Evolutionary conservation across 2,113 vertebrate genomes (phyloP).

Genomic region (Grammomys dolichurus): DNA sequence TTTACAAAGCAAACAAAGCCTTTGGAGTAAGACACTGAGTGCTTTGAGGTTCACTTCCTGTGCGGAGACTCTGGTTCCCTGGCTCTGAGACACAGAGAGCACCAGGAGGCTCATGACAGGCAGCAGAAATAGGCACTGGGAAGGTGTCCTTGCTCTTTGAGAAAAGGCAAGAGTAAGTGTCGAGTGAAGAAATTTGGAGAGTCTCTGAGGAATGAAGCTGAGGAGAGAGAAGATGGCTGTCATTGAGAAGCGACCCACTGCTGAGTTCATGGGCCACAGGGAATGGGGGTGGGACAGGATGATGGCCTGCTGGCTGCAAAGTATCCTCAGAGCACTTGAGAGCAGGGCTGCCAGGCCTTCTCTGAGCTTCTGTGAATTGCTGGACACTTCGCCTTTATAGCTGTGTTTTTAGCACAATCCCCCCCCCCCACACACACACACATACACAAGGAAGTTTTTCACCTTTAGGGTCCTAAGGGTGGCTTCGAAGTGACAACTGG

Average conservation of each 20-base stretch:
- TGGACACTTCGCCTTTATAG: neutral
- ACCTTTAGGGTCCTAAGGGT: neutral
- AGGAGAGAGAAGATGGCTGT: neutral
- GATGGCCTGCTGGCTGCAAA: neutral
- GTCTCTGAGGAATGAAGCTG: neutral
- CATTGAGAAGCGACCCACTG: neutral
- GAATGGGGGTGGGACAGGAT: neutral
- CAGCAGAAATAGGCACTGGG: neutral
- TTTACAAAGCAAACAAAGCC: constrained; percentile 28
- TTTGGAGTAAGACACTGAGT: neutral
- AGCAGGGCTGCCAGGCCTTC: neutral
- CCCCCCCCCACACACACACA: too few relatives aligned
- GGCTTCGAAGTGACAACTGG: neutral
- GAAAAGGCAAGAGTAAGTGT: neutral
- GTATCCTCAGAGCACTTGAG: neutral
- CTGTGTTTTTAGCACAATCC: neutral
- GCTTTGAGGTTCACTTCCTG: neutral
- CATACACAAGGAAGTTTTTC: neutral
- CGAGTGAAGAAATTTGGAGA: neutral
- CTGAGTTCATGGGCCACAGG: neutral
- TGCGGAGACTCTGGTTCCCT: neutral
- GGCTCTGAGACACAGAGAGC: neutral
- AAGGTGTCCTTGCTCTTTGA: neutral
- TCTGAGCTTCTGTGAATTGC: neutral
- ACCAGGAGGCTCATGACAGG: neutral